phyloP scores from a whole-genome alignment of 2,113 vertebrate species.

The Dendropsophus ebraccatus region DNA sequence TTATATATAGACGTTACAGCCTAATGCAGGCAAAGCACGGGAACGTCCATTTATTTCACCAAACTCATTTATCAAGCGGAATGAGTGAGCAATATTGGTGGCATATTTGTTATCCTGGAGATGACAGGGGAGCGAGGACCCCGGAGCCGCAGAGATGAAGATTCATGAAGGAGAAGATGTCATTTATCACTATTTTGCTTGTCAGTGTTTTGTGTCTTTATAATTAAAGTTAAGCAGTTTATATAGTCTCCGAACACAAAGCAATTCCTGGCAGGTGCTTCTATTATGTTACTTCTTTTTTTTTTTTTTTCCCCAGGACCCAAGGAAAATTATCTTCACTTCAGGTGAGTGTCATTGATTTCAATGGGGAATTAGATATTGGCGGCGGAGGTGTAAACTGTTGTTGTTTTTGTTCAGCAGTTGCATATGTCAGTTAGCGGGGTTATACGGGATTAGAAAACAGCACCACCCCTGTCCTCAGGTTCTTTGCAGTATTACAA shows the following conservation, averaged over 20 bases:
- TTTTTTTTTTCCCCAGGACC: constrained; percentile 75
- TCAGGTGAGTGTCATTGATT: constrained; percentile 78
- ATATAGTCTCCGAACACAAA: constrained; percentile 20
- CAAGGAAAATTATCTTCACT: constrained; percentile 86
- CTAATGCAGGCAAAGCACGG: constrained; percentile 4
- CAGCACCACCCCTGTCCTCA: too few species aligned
- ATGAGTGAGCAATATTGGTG: constrained; percentile 30
- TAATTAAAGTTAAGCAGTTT: constrained; percentile 40
- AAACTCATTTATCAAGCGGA: constrained; percentile 37
- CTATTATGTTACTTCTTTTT: not conserved
- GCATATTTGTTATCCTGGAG: constrained; percentile 28
- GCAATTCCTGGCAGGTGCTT: not conserved
- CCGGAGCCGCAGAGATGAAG: constrained; percentile 27
- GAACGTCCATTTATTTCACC: not conserved
- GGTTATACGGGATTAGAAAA: too few species aligned
- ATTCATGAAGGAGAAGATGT: constrained; percentile 35
- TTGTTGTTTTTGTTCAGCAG: not conserved
- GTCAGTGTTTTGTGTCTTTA: constrained; percentile 37
- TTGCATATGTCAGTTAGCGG: too few species aligned
- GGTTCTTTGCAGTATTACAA: too few species aligned
- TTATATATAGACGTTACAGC: not conserved
- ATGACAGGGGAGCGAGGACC: constrained; percentile 37
- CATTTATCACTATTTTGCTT: constrained; percentile 33
- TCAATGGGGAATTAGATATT: not conserved
- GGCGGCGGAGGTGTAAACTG: not conserved